A percentile compares a stretch with the other conserved stretches of the same genome.
Evolutionary conservation across 2,888 invertebrate genomes (phyloP).

Genomic region (Ephialtes manifestator): DNA sequence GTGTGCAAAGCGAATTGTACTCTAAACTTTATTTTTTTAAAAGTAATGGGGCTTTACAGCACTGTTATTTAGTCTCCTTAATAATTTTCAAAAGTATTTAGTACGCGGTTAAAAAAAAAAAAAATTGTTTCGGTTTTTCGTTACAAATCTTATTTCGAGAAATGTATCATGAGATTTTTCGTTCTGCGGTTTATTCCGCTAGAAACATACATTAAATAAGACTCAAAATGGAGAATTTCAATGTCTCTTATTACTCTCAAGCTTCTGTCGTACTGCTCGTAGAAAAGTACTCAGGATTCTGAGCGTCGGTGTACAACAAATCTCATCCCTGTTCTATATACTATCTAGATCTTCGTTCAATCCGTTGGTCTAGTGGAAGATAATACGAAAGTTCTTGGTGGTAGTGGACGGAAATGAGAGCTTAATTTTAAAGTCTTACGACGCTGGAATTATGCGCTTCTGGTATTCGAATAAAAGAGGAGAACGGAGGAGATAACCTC

Average conservation of each 20-base stretch:
- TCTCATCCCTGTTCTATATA: conserved; percentile 23
- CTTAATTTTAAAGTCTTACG: conserved; percentile 60
- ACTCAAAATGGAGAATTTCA: conserved; percentile 16
- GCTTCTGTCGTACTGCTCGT: background rate
- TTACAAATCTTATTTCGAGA: background rate
- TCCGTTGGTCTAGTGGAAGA: conserved; percentile 18
- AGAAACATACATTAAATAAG: background rate
- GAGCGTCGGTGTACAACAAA: conserved; percentile 1
- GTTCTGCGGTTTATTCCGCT: background rate
- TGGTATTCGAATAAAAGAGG: background rate
- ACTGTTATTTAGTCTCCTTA: no score
- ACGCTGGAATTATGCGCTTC: conserved; percentile 11
- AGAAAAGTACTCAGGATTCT: conserved; percentile 1
- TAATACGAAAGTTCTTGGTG: conserved; percentile 42
- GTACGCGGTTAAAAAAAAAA: no score
- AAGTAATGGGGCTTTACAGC: no score
- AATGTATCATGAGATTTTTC: conserved; percentile 10
- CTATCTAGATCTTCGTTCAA: conserved; percentile 26
- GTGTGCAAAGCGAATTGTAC: no score
- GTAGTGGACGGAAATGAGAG: conserved; percentile 44
- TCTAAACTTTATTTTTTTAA: no score
- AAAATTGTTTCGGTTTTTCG: background rate
- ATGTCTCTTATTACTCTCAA: background rate
- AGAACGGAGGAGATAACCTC: background rate
- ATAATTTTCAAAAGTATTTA: no score